phyloP scores from a whole-genome alignment of 1,140 invertebrate genomes.

The Antheraea pernyi region DNA sequence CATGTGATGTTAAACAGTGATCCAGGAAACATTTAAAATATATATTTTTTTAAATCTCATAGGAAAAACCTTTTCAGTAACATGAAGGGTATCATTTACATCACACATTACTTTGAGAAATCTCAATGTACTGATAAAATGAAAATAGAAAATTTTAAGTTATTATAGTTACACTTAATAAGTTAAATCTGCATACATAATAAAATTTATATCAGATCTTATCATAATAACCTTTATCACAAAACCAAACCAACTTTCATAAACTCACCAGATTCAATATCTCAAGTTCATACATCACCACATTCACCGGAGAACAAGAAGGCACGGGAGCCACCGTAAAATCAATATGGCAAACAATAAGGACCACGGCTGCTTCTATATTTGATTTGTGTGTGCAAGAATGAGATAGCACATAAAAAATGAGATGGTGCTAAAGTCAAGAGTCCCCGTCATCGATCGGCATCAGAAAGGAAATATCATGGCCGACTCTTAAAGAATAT shows the following conservation, averaged over 20 bases:
- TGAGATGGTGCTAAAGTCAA: conserved; percentile 64
- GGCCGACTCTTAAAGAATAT: conserved; percentile 4
- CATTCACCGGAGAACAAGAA: conserved; percentile 21
- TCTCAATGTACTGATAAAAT: no score
- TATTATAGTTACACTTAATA: no score
- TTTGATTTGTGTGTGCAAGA: conserved; percentile 52
- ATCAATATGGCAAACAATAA: conserved; percentile 71
- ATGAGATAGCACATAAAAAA: conserved; percentile 57
- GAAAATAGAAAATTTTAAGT: no score
- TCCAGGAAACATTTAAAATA: no score
- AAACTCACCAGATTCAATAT: not conserved
- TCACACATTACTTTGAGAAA: no score
- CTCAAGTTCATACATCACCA: not conserved
- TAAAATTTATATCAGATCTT: not conserved
- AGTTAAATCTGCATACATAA: not conserved
- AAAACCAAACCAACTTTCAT: not conserved
- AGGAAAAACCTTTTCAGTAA: no score
- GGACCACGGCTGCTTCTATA: conserved; percentile 50
- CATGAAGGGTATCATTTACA: no score
- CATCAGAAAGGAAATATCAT: conserved; percentile 40
- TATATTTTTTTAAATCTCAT: no score
- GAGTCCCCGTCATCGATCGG: conserved; percentile 72
- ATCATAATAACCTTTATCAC: not conserved
- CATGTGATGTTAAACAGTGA: no score
- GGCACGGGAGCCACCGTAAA: conserved; percentile 48